These are phyloP conservation scores for Thalassoma bifasciatum DNA, from an alignment of 2,113 vertebrate species.

Conservation along the genomic window DNA sequence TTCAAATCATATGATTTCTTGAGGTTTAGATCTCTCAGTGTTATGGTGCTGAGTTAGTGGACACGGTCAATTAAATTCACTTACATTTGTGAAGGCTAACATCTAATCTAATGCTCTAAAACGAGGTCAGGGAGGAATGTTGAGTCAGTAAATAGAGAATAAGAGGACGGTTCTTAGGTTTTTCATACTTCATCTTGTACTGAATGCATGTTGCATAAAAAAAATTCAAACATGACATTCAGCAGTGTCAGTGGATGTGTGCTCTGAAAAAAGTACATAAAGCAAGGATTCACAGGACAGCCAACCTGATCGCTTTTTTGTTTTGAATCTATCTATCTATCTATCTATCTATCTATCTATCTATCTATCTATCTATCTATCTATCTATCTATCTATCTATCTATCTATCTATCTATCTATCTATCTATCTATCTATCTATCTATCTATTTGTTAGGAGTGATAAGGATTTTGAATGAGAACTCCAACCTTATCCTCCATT, in stretches of 20 bases:
- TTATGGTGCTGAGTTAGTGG: background rate
- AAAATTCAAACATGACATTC: too few species aligned
- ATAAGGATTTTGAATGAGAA: too few species aligned
- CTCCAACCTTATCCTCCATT: background rate
- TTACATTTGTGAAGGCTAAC: background rate
- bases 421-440: too few species aligned
- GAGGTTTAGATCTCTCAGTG: background rate
- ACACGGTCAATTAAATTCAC: background rate
- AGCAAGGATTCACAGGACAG: too few species aligned
- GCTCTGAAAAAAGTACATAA: too few species aligned
- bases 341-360: too few species aligned
- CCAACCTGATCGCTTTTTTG: too few species aligned
- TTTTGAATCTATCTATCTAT: too few species aligned
- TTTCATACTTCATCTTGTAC: background rate
- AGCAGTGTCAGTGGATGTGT: too few species aligned
- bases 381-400: too few species aligned
- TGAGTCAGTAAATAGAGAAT: background rate
- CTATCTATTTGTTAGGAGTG: background rate
- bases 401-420: too few species aligned
- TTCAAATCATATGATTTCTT: slow-evolving; percentile 11
- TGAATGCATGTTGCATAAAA: background rate
- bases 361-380: too few species aligned
- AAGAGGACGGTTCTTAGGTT: background rate
- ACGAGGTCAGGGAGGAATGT: slow-evolving; percentile 3
- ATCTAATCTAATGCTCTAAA: background rate